A percentile compares a stretch with the other conserved stretches of the same genome.
Evolutionary conservation across 2,113 vertebrate species (phyloP).

Genomic region (Solenodon paradoxus): DNA sequence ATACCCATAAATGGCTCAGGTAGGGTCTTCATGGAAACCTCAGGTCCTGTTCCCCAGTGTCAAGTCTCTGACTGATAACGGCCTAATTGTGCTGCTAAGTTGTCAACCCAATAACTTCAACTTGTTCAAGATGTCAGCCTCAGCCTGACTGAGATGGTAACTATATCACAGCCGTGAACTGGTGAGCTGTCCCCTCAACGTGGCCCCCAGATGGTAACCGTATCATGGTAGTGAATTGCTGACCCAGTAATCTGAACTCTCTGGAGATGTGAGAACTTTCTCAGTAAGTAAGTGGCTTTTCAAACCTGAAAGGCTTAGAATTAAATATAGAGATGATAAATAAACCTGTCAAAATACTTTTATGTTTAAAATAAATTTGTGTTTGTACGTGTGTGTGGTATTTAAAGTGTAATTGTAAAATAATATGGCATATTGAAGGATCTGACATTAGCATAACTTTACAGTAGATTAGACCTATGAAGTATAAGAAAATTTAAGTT

Average conservation of each 20-base stretch:
- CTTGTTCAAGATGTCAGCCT: slow-evolving; percentile 21
- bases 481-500: background rate
- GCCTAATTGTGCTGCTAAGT: slow-evolving; percentile 8
- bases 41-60: background rate
- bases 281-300: background rate
- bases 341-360: background rate
- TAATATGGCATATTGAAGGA: slow-evolving; percentile 10
- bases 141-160: background rate
- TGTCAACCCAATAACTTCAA: background rate
- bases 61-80: background rate
- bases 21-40: background rate
- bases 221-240: slow-evolving; percentile 14
- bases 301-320: slow-evolving; percentile 21
- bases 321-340: slow-evolving; percentile 39
- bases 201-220: background rate
- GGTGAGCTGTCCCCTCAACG: background rate
- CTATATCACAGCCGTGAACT: background rate
- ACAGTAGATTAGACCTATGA: background rate
- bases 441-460: background rate
- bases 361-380: slow-evolving; percentile 1
- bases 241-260: slow-evolving; percentile 54
- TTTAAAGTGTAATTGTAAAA: background rate
- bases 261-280: background rate
- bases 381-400: background rate
- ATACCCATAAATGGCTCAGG: background rate